Evolutionary conservation across 2,113 vertebrate genomes (phyloP).

Genomic region (Gnathonemus longibarbis): DNA sequence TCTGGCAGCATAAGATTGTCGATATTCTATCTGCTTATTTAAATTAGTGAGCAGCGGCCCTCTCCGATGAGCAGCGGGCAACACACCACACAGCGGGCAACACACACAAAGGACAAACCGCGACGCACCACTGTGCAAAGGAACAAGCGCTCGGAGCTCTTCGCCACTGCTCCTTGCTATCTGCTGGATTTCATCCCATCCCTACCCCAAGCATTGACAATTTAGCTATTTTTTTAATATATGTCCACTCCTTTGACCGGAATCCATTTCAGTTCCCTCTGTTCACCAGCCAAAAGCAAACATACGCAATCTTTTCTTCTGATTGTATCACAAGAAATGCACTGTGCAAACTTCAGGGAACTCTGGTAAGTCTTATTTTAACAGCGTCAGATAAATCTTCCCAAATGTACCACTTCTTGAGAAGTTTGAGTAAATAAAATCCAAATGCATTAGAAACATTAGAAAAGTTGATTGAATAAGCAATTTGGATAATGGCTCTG

Average conservation of each 20-base stretch:
- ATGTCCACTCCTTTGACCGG: not conserved
- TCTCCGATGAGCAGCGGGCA: not conserved
- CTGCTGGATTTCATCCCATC: not conserved
- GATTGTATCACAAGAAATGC: constrained; percentile 1
- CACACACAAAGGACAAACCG: not conserved
- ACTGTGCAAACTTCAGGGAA: not conserved
- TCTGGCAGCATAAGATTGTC: not conserved
- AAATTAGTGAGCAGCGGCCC: not conserved
- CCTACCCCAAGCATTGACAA: not conserved
- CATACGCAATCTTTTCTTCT: not conserved
- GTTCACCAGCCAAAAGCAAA: not conserved
- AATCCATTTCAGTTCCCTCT: not conserved
- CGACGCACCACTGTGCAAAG: not conserved
- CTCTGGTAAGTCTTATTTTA: not conserved
- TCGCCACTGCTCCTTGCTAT: not conserved
- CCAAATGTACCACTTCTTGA: constrained; percentile 1
- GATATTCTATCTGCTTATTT: not conserved
- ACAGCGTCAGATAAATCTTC: not conserved
- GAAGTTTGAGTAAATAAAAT: not conserved
- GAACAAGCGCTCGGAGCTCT: not conserved
- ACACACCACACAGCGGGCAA: not conserved
- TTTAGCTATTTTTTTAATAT: not conserved
- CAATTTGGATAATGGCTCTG: not conserved
- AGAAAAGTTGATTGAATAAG: not conserved
- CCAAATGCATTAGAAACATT: constrained; percentile 1